phyloP scores from a whole-genome alignment of 1,140 invertebrate genomes.

The Heliconius hewitsoni region DNA sequence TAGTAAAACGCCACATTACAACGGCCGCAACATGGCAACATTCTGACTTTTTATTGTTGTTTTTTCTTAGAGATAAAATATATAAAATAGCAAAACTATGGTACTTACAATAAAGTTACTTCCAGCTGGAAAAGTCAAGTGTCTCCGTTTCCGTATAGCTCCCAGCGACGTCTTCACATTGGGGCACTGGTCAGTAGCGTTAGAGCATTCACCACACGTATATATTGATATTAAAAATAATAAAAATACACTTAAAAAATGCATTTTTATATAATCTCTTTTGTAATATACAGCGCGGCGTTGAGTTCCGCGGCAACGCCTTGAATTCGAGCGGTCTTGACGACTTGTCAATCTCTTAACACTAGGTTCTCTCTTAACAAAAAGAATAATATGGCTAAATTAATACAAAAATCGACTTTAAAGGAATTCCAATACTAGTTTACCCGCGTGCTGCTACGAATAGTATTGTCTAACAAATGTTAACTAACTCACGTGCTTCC shows the following conservation, averaged over 20 bases:
- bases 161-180: conserved; percentile 56
- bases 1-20: too few relatives aligned
- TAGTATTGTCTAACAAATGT: background rate
- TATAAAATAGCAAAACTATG: background rate
- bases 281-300: background rate
- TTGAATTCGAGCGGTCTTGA: too few relatives aligned
- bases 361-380: too few relatives aligned
- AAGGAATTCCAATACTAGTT: background rate
- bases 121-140: conserved; percentile 82
- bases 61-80: background rate
- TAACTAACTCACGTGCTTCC: background rate
- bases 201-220: conserved; percentile 31
- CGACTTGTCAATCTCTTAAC: too few relatives aligned
- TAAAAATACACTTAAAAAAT: background rate
- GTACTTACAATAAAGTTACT: conserved; percentile 82
- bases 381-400: background rate
- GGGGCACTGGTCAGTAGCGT: conserved; percentile 47
- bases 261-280: conserved; percentile 10
- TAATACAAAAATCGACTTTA: background rate
- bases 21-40: too few relatives aligned
- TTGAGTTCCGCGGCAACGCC: background rate
- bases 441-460: background rate
- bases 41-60: background rate
- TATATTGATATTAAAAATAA: background rate
- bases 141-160: conserved; percentile 74